These are phyloP conservation scores for Hephaestus fuliginosus DNA, from an alignment of 2,797 vertebrate genomes.

Conservation along the genomic window DNA sequence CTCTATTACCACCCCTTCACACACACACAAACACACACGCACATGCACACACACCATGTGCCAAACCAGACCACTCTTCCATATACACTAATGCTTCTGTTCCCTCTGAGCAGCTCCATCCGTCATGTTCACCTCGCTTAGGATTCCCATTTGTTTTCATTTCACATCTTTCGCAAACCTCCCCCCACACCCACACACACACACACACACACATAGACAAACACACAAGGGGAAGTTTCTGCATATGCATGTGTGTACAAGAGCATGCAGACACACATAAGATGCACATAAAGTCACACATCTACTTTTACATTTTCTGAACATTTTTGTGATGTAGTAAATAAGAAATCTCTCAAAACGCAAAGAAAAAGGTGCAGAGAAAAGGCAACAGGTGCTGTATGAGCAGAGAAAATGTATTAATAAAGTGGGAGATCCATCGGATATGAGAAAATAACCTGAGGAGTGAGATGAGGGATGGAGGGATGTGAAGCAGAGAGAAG, in stretches of 20 bases:
- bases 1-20: constrained; percentile 30
- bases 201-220: constrained; percentile 11
- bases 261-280: not conserved
- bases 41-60: constrained; percentile 29
- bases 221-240: not conserved
- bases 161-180: constrained; percentile 47
- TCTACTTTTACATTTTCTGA: not conserved
- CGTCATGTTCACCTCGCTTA: constrained; percentile 72
- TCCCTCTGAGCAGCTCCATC: constrained; percentile 72
- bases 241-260: not conserved
- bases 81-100: constrained; percentile 76
- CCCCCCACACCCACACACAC: constrained; percentile 17
- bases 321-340: not conserved
- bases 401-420: no score
- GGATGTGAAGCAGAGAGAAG: not conserved
- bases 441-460: not conserved
- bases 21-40: constrained; percentile 5
- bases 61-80: constrained; percentile 68
- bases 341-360: not conserved
- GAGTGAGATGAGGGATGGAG: not conserved
- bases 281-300: not conserved
- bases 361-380: not conserved
- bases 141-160: constrained; percentile 75
- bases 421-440: not conserved
- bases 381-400: constrained; percentile 16